Conservation (phyloP, 2,113 vertebrate genomes). For the Upupa epops region DNA sequence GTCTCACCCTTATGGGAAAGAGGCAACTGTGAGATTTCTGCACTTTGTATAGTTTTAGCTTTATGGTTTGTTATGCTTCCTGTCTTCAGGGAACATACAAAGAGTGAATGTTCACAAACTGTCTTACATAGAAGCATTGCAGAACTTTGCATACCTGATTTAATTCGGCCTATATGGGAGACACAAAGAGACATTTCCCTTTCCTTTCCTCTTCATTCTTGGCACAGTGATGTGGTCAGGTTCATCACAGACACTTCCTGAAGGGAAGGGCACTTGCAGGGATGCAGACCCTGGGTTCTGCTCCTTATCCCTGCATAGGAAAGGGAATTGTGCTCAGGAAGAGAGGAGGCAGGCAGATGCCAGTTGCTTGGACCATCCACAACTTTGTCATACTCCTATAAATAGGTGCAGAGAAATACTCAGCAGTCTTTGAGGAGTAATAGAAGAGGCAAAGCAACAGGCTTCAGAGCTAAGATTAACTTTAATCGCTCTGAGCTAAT, state of each 20-base stretch:
- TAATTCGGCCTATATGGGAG: background rate
- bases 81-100: background rate
- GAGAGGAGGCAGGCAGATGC: background rate
- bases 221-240: background rate
- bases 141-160: background rate
- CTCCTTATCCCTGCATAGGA: background rate
- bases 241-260: background rate
- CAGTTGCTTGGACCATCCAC: background rate
- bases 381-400: background rate
- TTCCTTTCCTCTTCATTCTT: background rate
- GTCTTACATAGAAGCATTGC: background rate
- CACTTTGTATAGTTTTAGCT: background rate
- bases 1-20: background rate
- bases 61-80: background rate
- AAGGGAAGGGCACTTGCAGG: background rate
- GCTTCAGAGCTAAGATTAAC: background rate
- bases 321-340: background rate
- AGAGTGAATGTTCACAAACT: background rate
- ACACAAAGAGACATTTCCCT: background rate
- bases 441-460: background rate
- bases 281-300: background rate
- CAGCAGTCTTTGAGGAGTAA: background rate
- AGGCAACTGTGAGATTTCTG: background rate
- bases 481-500: background rate
- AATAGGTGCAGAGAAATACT: background rate